Conservation (phyloP, 1,140 invertebrate genomes). For the Steinernema khuongi region DNA sequence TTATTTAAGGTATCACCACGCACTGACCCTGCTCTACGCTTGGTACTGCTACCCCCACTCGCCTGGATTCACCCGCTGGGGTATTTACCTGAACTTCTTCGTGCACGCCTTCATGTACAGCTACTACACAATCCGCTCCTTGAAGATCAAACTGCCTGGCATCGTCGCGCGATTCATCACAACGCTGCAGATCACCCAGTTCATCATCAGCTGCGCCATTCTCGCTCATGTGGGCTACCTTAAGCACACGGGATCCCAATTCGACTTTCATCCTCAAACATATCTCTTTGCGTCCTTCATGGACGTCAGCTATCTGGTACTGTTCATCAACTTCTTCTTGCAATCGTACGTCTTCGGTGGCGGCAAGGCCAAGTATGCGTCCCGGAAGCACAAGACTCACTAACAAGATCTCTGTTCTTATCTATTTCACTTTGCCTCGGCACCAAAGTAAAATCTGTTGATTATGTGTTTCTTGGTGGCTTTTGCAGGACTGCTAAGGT, state of each 20-base stretch:
- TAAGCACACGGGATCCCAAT: constrained; percentile 59
- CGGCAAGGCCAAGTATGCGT: constrained; percentile 53
- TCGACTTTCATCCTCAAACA: constrained; percentile 61
- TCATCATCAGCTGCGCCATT: constrained; percentile 86
- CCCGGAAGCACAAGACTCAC: not conserved
- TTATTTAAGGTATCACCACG: constrained; percentile 64
- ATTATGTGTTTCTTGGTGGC: too few species aligned
- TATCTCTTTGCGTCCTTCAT: constrained; percentile 82
- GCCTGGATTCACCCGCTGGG: constrained; percentile 93
- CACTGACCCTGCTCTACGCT: constrained; percentile 77
- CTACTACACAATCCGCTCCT: constrained; percentile 85
- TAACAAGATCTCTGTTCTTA: too few species aligned
- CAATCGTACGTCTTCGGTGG: constrained; percentile 59
- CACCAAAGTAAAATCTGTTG: too few species aligned
- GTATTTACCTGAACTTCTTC: constrained; percentile 94
- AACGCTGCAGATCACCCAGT: constrained; percentile 83
- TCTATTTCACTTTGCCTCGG: too few species aligned
- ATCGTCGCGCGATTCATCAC: constrained; percentile 87
- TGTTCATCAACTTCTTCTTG: constrained; percentile 64
- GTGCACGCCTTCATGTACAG: constrained; percentile 97
- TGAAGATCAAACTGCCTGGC: constrained; percentile 77
- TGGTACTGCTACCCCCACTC: constrained; percentile 95
- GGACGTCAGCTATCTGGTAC: constrained; percentile 70
- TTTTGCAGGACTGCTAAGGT: too few species aligned
- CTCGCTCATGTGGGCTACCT: constrained; percentile 74